Conservation (phyloP, 64 coral and sea anemone species). For the Dendrophyllia cribrosa region DNA sequence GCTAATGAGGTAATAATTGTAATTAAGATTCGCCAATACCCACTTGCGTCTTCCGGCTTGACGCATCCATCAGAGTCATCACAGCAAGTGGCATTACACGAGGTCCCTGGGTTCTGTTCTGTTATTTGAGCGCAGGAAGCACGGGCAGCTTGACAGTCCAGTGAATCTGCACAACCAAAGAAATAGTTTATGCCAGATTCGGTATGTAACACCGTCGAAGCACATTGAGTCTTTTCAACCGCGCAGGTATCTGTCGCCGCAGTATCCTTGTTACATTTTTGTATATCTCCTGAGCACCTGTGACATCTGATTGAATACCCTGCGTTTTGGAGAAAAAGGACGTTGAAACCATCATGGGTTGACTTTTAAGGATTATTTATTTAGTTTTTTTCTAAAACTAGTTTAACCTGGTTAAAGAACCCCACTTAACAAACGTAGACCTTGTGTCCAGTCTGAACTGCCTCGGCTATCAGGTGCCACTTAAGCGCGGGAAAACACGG, state of each 20-base stretch:
- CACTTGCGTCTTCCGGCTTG: background rate
- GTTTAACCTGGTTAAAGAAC: no score
- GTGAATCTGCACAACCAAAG: background rate
- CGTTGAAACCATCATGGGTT: no score
- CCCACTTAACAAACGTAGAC: no score
- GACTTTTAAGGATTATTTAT: no score
- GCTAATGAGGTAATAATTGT: no score
- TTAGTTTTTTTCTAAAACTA: no score
- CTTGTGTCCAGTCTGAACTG: no score
- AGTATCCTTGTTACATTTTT: background rate
- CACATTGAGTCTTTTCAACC: background rate
- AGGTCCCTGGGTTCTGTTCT: background rate
- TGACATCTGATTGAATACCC: background rate
- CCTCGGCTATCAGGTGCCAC: no score
- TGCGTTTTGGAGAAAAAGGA: background rate
- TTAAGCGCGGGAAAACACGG: no score
- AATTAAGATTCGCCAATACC: background rate
- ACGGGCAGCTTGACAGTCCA: background rate
- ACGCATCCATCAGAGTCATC: background rate
- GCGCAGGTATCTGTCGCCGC: background rate
- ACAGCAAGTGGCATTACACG: slow-evolving; percentile 27
- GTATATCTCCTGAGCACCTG: background rate
- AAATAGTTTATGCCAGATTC: background rate
- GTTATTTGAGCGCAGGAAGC: background rate
- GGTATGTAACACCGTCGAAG: background rate